phyloP scores from a whole-genome alignment of 2,888 invertebrate species.

The Aspidapion aeneum region DNA sequence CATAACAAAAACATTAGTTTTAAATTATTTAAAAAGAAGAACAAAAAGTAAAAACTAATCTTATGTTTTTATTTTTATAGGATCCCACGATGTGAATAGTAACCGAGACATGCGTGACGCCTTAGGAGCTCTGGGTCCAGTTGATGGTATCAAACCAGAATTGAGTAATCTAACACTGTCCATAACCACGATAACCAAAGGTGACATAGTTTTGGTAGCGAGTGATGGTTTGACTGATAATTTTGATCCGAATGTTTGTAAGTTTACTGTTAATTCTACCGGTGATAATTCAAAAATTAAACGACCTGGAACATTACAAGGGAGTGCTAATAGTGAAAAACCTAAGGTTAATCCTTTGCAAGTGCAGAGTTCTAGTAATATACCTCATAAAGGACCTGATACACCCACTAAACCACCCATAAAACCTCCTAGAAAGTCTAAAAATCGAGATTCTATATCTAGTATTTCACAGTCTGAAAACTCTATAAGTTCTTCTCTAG shows the following conservation, averaged over 20 bases:
- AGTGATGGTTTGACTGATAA: slow-evolving; percentile 91
- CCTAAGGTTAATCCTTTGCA: neutral
- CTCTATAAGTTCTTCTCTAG: slow-evolving; percentile 49
- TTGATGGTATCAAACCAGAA: slow-evolving; percentile 81
- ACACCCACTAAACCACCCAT: slow-evolving; percentile 30
- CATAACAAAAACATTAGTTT: no score
- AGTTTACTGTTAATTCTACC: slow-evolving; percentile 61
- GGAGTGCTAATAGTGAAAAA: neutral
- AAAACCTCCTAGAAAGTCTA: slow-evolving; percentile 36
- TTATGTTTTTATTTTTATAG: slow-evolving; percentile 40
- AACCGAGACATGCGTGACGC: slow-evolving; percentile 89
- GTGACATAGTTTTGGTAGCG: slow-evolving; percentile 82
- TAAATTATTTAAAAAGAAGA: no score
- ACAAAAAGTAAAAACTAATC: no score
- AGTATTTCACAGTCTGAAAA: slow-evolving; percentile 25
- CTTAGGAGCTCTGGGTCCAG: slow-evolving; percentile 82
- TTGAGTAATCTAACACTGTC: slow-evolving; percentile 82
- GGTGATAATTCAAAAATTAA: slow-evolving; percentile 45
- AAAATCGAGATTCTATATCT: slow-evolving; percentile 48
- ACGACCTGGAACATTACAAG: slow-evolving; percentile 15
- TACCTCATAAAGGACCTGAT: slow-evolving; percentile 2
- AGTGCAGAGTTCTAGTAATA: neutral
- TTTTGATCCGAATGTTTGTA: slow-evolving; percentile 88
- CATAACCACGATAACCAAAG: slow-evolving; percentile 73
- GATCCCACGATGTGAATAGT: slow-evolving; percentile 77